These are phyloP conservation scores for Neodiprion pinetum DNA, from an alignment of 1,140 invertebrate species.

Conservation along the genomic window DNA sequence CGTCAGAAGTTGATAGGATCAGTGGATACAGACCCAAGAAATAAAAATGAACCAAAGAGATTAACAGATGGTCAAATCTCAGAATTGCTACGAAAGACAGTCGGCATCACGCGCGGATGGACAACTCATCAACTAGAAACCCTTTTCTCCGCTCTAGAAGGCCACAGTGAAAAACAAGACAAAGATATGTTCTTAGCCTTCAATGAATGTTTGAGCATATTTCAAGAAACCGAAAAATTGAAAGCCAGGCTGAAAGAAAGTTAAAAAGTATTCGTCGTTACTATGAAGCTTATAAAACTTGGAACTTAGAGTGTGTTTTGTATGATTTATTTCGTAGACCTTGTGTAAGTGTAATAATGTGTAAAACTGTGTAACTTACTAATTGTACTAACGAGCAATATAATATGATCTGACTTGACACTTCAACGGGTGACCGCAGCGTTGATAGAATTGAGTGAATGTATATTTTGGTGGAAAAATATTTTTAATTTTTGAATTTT, in stretches of 20 bases:
- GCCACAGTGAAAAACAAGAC: constrained; percentile 35
- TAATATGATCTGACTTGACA: too few species aligned
- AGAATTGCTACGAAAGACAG: constrained; percentile 36
- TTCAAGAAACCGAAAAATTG: constrained; percentile 22
- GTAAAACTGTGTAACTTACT: too few species aligned
- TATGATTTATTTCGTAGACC: background rate
- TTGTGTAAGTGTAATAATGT: background rate
- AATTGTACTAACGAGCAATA: too few species aligned
- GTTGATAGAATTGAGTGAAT: too few species aligned
- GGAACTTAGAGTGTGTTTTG: too few species aligned
- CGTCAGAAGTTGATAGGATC: constrained; percentile 31
- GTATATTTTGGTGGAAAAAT: too few species aligned
- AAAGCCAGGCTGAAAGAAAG: background rate
- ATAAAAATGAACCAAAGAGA: constrained; percentile 26
- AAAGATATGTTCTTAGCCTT: constrained; percentile 32
- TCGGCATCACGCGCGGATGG: constrained; percentile 42
- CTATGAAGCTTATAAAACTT: too few species aligned
- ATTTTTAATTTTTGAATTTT: too few species aligned
- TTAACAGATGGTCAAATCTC: constrained; percentile 38
- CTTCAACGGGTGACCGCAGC: too few species aligned
- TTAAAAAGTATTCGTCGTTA: background rate
- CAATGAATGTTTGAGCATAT: constrained; percentile 39
- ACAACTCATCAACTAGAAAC: constrained; percentile 40
- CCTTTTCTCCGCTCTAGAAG: constrained; percentile 40
- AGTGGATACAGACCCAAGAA: background rate